Conservation (phyloP, 2,113 vertebrate species). For the Turdus rufiventris region DNA sequence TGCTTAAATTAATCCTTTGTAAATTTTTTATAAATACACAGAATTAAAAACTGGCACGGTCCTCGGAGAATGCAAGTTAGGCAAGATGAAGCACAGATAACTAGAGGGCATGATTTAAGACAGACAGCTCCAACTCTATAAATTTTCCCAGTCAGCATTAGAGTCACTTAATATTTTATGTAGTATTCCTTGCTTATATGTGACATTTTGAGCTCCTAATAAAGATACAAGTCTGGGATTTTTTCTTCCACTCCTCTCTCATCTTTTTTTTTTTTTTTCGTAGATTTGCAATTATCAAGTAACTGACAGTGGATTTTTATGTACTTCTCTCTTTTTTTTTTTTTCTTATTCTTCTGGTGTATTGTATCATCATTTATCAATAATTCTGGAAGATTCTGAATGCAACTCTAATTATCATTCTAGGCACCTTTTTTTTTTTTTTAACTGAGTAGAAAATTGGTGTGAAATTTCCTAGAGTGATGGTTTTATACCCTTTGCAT, state of each 20-base stretch:
- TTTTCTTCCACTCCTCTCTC: not conserved
- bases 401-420: not conserved
- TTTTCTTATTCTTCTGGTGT: rapidly evolving
- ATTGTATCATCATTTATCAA: not conserved
- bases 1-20: slow-evolving; percentile 44
- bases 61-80: slow-evolving; percentile 45
- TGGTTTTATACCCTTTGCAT: not conserved
- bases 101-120: slow-evolving; percentile 63
- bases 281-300: not conserved
- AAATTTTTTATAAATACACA: slow-evolving; percentile 43
- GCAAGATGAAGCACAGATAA: slow-evolving; percentile 48
- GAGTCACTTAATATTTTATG: slow-evolving; percentile 70
- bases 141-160: slow-evolving; percentile 68
- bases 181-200: slow-evolving; percentile 53
- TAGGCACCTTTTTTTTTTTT: not conserved
- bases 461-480: not conserved
- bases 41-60: not conserved
- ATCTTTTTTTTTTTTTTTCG: not conserved
- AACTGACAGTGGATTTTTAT: not conserved
- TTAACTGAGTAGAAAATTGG: not conserved
- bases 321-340: not conserved
- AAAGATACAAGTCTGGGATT: not conserved
- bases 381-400: not conserved
- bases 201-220: slow-evolving; percentile 60
- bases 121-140: slow-evolving; percentile 58